Conservation (phyloP, 2,888 invertebrate genomes). For the Deilephila porcellus region DNA sequence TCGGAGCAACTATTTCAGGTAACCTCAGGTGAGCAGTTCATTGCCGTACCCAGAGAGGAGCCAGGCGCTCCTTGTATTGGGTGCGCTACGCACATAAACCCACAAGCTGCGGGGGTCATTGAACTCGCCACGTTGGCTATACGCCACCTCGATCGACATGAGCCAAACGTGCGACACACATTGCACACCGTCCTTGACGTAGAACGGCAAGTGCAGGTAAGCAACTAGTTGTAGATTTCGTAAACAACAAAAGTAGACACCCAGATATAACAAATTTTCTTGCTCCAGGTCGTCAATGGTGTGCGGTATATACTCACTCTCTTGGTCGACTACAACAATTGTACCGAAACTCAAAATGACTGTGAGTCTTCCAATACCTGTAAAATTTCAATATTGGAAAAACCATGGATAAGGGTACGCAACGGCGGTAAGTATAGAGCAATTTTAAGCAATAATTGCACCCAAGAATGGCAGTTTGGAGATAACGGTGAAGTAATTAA, state of each 20-base stretch:
- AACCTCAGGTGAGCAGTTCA: constrained; percentile 81
- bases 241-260: neutral
- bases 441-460: constrained; percentile 88
- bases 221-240: constrained; percentile 30
- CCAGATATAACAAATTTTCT: neutral
- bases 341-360: constrained; percentile 59
- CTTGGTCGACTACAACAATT: constrained; percentile 78
- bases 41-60: constrained; percentile 70
- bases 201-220: constrained; percentile 84
- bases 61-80: constrained; percentile 74
- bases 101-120: constrained; percentile 77
- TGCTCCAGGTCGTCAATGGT: constrained; percentile 85
- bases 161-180: constrained; percentile 66
- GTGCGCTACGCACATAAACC: constrained; percentile 80
- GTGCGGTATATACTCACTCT: constrained; percentile 84
- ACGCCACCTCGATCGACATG: constrained; percentile 73
- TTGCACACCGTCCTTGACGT: constrained; percentile 76
- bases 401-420: constrained; percentile 86
- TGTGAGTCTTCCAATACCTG: constrained; percentile 78
- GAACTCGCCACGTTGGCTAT: constrained; percentile 78
- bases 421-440: constrained; percentile 85
- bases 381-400: constrained; percentile 86
- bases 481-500: constrained; percentile 66
- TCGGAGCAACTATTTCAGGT: constrained; percentile 54
- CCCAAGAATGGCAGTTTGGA: constrained; percentile 80